Evolutionary conservation across 2,888 invertebrate genomes (phyloP).

Genomic region (Mythimna ferrago): DNA sequence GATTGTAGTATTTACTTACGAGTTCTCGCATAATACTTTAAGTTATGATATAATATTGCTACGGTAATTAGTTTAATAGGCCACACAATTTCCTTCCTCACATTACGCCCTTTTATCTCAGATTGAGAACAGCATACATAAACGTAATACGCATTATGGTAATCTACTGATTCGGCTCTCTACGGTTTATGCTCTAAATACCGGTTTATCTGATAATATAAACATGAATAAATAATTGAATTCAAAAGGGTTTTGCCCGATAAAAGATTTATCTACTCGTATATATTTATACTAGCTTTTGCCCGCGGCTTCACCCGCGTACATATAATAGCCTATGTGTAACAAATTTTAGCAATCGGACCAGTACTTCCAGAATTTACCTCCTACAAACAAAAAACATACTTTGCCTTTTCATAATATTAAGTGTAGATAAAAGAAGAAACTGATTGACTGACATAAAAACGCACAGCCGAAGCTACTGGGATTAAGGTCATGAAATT

Average conservation of each 20-base stretch:
- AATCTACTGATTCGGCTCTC: not conserved
- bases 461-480: no score
- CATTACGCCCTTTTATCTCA: not conserved
- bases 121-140: not conserved
- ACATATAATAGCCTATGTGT: no score
- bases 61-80: not conserved
- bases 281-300: not conserved
- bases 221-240: not conserved
- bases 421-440: no score
- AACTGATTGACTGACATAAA: no score
- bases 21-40: constrained; percentile 2
- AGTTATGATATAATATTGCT: not conserved
- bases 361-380: no score
- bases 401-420: no score
- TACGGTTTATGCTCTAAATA: not conserved
- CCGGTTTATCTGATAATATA: not conserved
- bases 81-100: constrained; percentile 5
- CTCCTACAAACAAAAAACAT: no score
- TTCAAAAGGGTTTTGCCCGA: not conserved
- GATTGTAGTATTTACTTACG: constrained; percentile 3
- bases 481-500: no score
- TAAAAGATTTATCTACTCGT: not conserved
- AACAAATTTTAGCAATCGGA: no score
- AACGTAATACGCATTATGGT: no score
- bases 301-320: no score